These are phyloP conservation scores for Notechis scutatus DNA, from an alignment of 2,113 vertebrate genomes.

Conservation along the genomic window DNA sequence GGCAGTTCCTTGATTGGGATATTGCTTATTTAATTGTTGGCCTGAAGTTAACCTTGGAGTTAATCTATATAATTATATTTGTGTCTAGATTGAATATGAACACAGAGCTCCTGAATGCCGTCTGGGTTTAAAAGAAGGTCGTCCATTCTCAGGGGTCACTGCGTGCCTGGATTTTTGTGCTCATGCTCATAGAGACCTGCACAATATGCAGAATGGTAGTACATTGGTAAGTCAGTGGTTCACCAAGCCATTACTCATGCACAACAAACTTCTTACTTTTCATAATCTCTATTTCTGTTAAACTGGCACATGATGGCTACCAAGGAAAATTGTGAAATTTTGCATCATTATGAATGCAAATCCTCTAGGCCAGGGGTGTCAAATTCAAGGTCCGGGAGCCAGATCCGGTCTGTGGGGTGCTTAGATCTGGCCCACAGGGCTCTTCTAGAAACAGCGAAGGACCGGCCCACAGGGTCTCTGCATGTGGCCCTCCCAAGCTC, in stretches of 20 bases:
- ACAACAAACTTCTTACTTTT: neutral
- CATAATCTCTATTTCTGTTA: conserved; percentile 26
- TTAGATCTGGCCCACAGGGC: no score
- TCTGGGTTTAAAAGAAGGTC: conserved; percentile 87
- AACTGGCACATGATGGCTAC: neutral
- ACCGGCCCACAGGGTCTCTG: no score
- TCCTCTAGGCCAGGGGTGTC: neutral
- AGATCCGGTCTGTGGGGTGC: no score
- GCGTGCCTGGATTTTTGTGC: conserved; percentile 97
- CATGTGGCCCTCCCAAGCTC: no score
- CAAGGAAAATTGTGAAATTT: neutral
- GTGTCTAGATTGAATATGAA: conserved; percentile 87
- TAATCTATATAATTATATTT: neutral
- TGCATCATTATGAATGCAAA: neutral
- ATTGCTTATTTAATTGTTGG: no score
- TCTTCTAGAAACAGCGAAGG: no score
- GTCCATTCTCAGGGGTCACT: conserved; percentile 96
- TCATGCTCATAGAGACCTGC: conserved; percentile 93
- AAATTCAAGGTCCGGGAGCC: no score
- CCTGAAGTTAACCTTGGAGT: no score
- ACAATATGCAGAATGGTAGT: conserved; percentile 95
- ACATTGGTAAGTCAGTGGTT: conserved; percentile 81
- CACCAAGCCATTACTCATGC: neutral
- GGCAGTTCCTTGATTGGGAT: no score
- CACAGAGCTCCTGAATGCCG: conserved; percentile 90